Conservation (phyloP, 2,888 invertebrate genomes). For the Osedax frankpressi region DNA sequence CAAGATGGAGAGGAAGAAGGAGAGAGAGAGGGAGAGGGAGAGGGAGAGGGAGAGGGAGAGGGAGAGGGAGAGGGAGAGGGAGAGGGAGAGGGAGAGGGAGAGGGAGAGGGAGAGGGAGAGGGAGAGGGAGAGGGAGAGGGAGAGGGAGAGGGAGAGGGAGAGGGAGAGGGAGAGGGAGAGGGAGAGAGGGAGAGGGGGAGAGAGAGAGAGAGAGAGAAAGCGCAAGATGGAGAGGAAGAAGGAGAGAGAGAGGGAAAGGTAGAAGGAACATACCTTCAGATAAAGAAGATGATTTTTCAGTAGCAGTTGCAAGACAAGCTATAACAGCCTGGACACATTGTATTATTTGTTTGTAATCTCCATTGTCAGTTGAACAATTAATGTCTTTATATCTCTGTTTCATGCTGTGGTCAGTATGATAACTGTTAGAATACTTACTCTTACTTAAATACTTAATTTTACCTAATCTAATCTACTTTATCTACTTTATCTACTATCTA, state of each 20-base stretch:
- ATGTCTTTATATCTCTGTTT: no score
- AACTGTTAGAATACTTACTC: no score
- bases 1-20: no score
- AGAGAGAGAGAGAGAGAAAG: conserved; percentile 1
- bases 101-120: background rate
- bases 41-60: conserved; percentile 4
- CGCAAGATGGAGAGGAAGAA: background rate
- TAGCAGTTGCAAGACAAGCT: conserved; percentile 19
- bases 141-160: background rate
- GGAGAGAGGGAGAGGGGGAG: background rate
- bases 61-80: background rate
- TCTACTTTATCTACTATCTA: no score
- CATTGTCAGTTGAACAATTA: no score
- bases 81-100: conserved; percentile 4
- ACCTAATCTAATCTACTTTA: no score
- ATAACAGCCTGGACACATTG: conserved; percentile 23
- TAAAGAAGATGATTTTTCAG: conserved; percentile 23
- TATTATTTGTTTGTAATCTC: conserved; percentile 14
- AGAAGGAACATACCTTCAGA: conserved; percentile 19
- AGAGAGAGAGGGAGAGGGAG: background rate
- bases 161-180: background rate
- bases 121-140: background rate
- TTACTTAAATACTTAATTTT: no score
- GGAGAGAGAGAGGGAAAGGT: background rate
- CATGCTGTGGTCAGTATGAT: no score